phyloP scores from a whole-genome alignment of 2,797 vertebrate species.

The Pyrocephalus nanus region DNA sequence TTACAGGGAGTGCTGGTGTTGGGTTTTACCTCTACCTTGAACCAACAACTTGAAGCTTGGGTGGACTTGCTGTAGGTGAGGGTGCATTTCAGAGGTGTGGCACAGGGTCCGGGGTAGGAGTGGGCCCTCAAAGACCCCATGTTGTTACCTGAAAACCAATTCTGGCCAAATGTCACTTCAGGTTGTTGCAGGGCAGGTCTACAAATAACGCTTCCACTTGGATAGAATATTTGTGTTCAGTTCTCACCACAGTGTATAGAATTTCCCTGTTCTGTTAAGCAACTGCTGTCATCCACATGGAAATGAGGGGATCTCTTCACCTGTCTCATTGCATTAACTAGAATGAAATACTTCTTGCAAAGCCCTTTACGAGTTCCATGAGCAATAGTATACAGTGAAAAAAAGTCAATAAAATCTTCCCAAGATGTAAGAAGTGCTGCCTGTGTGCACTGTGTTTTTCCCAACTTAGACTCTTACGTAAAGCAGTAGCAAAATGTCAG shows the following conservation, averaged over 20 bases:
- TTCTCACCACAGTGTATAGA: background rate
- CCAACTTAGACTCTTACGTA: background rate
- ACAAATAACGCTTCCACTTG: background rate
- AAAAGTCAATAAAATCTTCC: background rate
- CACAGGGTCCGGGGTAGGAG: background rate
- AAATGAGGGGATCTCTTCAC: background rate
- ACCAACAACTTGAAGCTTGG: fast-evolving
- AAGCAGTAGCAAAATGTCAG: background rate
- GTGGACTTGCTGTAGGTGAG: background rate
- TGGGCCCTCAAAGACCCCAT: background rate
- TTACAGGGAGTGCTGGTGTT: background rate
- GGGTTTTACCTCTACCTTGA: background rate
- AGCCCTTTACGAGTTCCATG: background rate
- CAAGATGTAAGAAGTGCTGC: background rate
- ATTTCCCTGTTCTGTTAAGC: background rate
- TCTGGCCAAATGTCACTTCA: background rate
- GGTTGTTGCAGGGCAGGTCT: background rate
- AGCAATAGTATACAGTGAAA: background rate
- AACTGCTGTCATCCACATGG: background rate
- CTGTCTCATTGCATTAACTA: background rate
- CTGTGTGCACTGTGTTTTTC: background rate
- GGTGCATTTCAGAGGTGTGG: background rate
- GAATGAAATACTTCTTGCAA: background rate
- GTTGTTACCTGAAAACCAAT: background rate
- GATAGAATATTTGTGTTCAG: background rate